These are phyloP conservation scores for Hylaeus volcanicus DNA, from an alignment of 1,140 invertebrate species.

Conservation along the genomic window DNA sequence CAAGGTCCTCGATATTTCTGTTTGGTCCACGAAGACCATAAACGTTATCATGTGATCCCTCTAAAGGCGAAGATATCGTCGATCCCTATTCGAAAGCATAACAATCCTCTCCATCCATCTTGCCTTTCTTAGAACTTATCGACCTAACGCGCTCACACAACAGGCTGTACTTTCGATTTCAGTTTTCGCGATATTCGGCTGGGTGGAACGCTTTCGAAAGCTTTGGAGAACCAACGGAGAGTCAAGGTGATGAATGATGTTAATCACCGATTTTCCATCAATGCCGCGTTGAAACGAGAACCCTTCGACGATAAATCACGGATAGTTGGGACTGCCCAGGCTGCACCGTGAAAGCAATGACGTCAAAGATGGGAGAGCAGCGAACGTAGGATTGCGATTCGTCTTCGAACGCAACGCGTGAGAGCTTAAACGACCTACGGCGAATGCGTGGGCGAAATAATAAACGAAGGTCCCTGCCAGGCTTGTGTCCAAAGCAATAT, in stretches of 20 bases:
- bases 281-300: neutral
- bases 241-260: neutral
- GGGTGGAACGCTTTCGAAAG: no score
- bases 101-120: no score
- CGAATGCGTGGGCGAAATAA: neutral
- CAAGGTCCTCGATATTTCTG: no score
- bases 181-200: no score
- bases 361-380: neutral
- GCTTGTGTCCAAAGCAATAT: no score
- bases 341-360: neutral
- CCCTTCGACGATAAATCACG: neutral
- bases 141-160: no score
- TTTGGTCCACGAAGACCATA: no score
- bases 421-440: neutral
- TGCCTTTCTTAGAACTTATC: no score
- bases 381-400: neutral
- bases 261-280: neutral
- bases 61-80: no score
- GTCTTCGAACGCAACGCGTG: neutral
- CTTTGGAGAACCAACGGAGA: neutral
- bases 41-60: no score
- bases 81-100: no score
- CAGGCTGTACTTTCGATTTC: no score
- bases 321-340: neutral
- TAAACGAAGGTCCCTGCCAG: neutral